Evolutionary conservation across 1,140 invertebrate genomes (phyloP), one percentile per base, ranked within the genome.

Genomic region (Fopius arisanus): DNA sequence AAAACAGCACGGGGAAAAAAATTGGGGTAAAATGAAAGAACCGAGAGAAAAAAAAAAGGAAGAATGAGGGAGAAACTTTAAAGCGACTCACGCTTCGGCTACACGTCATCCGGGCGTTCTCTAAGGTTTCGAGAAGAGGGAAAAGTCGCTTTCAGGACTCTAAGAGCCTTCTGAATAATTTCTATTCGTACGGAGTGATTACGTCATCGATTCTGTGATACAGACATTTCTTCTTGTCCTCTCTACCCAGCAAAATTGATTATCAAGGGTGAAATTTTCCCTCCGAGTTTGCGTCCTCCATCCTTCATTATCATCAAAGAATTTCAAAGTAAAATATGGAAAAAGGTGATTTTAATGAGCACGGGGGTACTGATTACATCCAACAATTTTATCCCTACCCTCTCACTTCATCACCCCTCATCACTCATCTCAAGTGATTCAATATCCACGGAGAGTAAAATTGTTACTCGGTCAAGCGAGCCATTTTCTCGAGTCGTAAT

Each of bases 51-150:
- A 43, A 21, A 40, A 70, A 21, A 68, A 62, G 16, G 54, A 51
- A 66, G 63, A 54, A 62, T 26, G 12, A 28, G 31, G 29, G 63
- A 63, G 19, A 75, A 75, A 75, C 48, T 75, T 75, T 74, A 70
- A 73, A 77, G 48, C 68, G 67, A 75, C 70, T 75, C 74, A 75
- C 74, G 77, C 72, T 74, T 33, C 19, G 66, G 69, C 72, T 75
- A 72, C 74, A 72, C 66, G 68, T 74, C 77, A 74, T 74, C 31
- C 43, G 21, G 16, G 31, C 40, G 41, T 41, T 59, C 51, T 70
- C 28, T 69, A 43, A 70, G 68, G 68, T 71, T 62, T 14, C 62
- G n/a, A 67, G 63, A 28, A 37, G 29, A 48, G 33, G n/a, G 63
- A 43, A 70, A 69, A 69, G 67, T 59, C 43, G 71, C 67, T 54